Percentiles rank a stretch among this genome's conserved stretches.
Evolutionary conservation across 2,888 invertebrate species (phyloP).

Genomic region (Drosophila anceps): DNA sequence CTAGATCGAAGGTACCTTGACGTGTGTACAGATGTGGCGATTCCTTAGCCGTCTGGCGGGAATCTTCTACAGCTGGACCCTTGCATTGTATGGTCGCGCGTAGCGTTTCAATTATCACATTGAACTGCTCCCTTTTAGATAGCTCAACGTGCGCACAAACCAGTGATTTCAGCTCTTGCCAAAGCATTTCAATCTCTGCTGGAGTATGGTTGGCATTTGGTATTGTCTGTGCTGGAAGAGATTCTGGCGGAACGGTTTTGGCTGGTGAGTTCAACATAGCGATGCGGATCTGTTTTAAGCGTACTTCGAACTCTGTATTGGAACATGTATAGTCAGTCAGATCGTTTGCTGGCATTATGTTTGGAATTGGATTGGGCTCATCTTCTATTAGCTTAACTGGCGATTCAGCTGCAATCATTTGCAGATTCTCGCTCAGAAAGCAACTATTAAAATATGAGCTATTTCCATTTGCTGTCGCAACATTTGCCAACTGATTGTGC

Average conservation of each 20-base stretch:
- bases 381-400: constrained; percentile 63
- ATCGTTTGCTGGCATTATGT: background rate
- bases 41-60: background rate
- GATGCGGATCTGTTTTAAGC: constrained; percentile 57
- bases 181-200: constrained; percentile 23
- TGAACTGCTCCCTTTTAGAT: constrained; percentile 39
- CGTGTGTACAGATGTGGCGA: constrained; percentile 49
- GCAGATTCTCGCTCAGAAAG: constrained; percentile 48
- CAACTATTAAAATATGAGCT: constrained; percentile 34
- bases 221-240: background rate
- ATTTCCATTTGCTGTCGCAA: constrained; percentile 2
- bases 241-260: background rate
- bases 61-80: background rate
- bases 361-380: constrained; percentile 26
- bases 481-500: constrained; percentile 2
- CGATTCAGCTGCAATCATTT: constrained; percentile 68
- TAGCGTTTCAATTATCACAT: constrained; percentile 42
- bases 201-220: background rate
- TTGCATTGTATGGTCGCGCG: constrained; percentile 3
- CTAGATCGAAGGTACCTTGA: constrained; percentile 65
- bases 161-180: constrained; percentile 41
- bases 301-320: constrained; percentile 57
- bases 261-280: constrained; percentile 43
- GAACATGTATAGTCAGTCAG: constrained; percentile 45
- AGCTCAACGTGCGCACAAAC: constrained; percentile 47